phyloP scores from a whole-genome alignment of 2,113 vertebrate species.

The Nannobrachium achirus region DNA sequence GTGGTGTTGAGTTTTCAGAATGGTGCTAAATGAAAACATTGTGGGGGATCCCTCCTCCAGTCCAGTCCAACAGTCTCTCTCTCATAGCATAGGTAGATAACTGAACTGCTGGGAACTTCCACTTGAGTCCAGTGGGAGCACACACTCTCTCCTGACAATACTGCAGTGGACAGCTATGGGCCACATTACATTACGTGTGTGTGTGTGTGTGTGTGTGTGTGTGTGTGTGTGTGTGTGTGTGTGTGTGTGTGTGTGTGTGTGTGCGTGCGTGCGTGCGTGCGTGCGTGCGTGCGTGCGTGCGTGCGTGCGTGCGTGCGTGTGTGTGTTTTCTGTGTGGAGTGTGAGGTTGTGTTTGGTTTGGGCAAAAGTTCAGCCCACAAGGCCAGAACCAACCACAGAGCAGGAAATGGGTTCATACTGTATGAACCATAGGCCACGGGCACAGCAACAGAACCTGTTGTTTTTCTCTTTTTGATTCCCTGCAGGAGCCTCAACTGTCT shows the following conservation, averaged over 20 bases:
- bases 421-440: conserved; percentile 15
- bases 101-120: conserved; percentile 19
- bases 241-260: no score
- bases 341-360: conserved; percentile 39
- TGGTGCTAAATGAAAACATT: conserved; percentile 62
- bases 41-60: conserved; percentile 29
- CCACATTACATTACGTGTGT: no score
- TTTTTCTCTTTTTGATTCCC: conserved; percentile 33
- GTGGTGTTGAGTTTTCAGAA: conserved; percentile 45
- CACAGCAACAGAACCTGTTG: conserved; percentile 14
- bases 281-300: no score
- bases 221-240: no score
- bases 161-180: no score
- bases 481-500: conserved; percentile 18
- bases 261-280: no score
- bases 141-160: no score
- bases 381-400: background rate
- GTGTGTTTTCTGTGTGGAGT: background rate
- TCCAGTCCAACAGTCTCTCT: conserved; percentile 8
- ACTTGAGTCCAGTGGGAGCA: conserved; percentile 18
- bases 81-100: background rate
- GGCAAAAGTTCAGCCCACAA: conserved; percentile 30
- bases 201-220: no score
- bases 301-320: background rate
- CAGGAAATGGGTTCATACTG: conserved; percentile 27